Percentiles rank a stretch among this genome's conserved stretches.
phyloP scores from a whole-genome alignment of 2,797 vertebrate species.

The Rhinella marina region DNA sequence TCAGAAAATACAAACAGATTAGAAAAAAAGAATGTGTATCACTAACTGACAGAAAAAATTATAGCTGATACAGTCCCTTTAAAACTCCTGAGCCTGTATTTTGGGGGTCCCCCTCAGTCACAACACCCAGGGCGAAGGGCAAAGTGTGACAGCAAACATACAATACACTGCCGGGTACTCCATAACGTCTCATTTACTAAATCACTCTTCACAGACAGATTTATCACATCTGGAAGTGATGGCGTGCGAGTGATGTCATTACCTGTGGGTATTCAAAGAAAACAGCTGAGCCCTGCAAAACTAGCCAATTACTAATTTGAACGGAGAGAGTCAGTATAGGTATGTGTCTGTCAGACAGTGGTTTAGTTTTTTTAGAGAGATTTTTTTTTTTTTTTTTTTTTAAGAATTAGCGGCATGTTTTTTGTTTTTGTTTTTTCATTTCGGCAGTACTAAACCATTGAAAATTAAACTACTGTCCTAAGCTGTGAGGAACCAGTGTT shows the following conservation, averaged over 20 bases:
- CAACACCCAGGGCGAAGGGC: neutral
- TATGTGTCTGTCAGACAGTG: neutral
- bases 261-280: constrained; percentile 9
- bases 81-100: too few relatives aligned
- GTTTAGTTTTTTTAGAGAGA: too few relatives aligned
- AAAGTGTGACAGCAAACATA: neutral
- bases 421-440: too few relatives aligned
- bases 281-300: neutral
- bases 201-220: neutral
- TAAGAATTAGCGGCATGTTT: too few relatives aligned
- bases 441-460: too few relatives aligned
- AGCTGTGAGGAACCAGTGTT: too few relatives aligned
- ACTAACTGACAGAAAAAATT: too few relatives aligned
- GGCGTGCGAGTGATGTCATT: neutral
- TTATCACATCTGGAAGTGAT: neutral
- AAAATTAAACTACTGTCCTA: too few relatives aligned
- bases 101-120: neutral
- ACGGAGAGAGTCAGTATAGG: neutral
- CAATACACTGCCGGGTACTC: neutral
- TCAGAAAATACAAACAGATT: too few relatives aligned
- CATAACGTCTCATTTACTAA: neutral
- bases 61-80: too few relatives aligned
- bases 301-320: neutral
- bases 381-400: too few relatives aligned
- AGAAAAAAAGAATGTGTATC: too few relatives aligned